A percentile compares a stretch with the other conserved stretches of the same genome.
Conservation (phyloP, 2,888 invertebrate genomes). For the Poecilobothrus nobilitatus region DNA sequence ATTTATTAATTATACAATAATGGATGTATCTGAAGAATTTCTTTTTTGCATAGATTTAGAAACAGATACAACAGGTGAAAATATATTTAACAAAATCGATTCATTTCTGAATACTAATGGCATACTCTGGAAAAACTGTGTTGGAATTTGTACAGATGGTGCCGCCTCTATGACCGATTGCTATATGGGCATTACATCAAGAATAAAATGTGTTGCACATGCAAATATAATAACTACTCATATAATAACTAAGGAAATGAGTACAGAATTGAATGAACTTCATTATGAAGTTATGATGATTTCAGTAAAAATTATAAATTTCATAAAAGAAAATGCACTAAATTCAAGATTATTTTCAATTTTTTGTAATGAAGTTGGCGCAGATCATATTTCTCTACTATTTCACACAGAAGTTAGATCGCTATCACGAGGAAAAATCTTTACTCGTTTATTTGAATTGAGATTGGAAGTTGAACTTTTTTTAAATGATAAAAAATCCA, state of each 20-base stretch:
- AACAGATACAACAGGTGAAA: constrained; percentile 13
- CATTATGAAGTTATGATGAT: constrained; percentile 13
- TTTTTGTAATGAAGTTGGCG: constrained; percentile 14
- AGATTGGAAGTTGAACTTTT: constrained; percentile 1
- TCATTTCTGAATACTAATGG: constrained; percentile 13
- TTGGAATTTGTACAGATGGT: constrained; percentile 13
- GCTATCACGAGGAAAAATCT: constrained; percentile 6
- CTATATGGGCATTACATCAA: constrained; percentile 12
- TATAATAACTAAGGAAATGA: constrained; percentile 14
- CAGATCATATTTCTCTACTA: constrained; percentile 14
- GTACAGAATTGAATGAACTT: constrained; percentile 13
- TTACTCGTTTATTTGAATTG: constrained; percentile 10
- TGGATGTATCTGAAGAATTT: constrained; percentile 14
- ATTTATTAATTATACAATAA: constrained; percentile 13
- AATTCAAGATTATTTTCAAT: constrained; percentile 13
- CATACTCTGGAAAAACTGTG: constrained; percentile 13
- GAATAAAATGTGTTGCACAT: constrained; percentile 11
- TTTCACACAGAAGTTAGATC: constrained; percentile 9
- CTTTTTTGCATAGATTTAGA: constrained; percentile 11
- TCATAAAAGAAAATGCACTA: constrained; percentile 13
- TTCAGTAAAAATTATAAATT: constrained; percentile 14
- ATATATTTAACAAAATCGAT: constrained; percentile 15
- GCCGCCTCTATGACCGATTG: constrained; percentile 12
- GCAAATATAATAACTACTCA: constrained; percentile 13
- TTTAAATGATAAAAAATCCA: constrained; percentile 9